Base-by-base conservation (phyloP, 2,888 invertebrate species). In the Apamea epomidion region DNA sequence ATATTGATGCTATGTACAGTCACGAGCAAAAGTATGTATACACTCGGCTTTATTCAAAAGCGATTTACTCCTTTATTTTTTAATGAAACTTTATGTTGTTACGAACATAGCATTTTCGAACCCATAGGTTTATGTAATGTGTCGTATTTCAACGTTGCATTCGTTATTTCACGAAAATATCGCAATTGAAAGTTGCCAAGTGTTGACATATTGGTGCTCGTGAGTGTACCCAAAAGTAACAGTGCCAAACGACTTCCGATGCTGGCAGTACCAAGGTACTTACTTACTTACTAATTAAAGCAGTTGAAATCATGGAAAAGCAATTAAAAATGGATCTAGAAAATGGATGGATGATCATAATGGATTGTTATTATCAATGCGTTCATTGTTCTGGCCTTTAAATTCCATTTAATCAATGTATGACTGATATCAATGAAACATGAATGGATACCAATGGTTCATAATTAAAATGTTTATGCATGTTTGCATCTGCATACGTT, bases 301-400 rank as follows among this genome's bases (percentile, higher is more conserved):
- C 18, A 25, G 16, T 37, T 74, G n/a, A n/a, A 51, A 29, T 51
- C 29, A 48, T 48, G 4, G 14, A 81, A 37, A 51, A 37, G 29
- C 7, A 51, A 58, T 65, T 29, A 29, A 81, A 45, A 54, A 25
- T 25, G 4, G 7, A 54, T 18, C 18, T 69, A n/a, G 45, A 21
- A 54, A 37, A 84, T 51, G 81, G 65, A 60, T 60, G 58, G 8
- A 48, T 58, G 58, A 70, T 42, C 58, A 79, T n/a, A 84, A 81
- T 60, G 42, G 42, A 48, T 51, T 70, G 29, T 65, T 78, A 67
- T 71, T 42, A 71, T 6, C 7, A 48, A 51, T 51, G 0, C n/a
- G 12, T 58, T 29, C 8, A 60, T 70, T 51, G 32, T 58, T 78
- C 29, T 25, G n/a, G 37, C 54, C 25, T 37, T 37, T 6, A 32